Base-by-base conservation (phyloP, 2,113 vertebrate genomes). In the Leptodactylus fuscus region DNA sequence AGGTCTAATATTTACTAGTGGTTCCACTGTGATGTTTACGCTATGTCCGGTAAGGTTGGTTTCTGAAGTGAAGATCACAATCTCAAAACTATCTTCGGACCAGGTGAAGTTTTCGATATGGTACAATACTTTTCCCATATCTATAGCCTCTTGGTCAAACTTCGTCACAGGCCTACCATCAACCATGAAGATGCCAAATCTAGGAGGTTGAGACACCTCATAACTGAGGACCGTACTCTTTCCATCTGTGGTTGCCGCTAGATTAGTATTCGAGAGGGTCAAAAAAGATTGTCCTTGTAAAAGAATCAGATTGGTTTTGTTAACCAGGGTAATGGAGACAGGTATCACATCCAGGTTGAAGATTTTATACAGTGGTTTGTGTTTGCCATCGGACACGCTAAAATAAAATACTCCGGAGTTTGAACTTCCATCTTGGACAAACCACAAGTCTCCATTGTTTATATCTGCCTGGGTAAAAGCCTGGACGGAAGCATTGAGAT, bases 321-420 rank as follows among this genome's bases (percentile, higher is more conserved):
- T 97, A 78, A 94, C 88, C 0, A 99, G 75, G 11, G 90, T 92
- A 87, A 98, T 90, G 3, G 91, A 75, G 2, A 96, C 88, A 65
- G 96, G 92, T 53, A 88, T 89, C 24, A 98, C 96, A 46, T 98
- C 95, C 75, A 97, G 85, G 86, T 94, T 95, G 77, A 98, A 98
- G 0, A 96, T 93, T 90, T 97, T 98, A 89, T 96, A 97, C 65
- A 97, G 89, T 3, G 97, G 96, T 51, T 90, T 90, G 80, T 97
- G 97, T 49, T 95, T 91, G 18, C 97, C 96, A 84, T 97, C 96
- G 0, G 94, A 96, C 80, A 97, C 96, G 3, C 95, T 97, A 81
- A 99, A 97, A 91, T 97, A 98, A 88, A 99, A 98, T 1, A 93
- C 94, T 0, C 95, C 95, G 4, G 96, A 96, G 10, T 88, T 90